Evolutionary conservation across 2,797 vertebrate genomes (phyloP), one percentile per base, ranked within the genome.

Genomic region (Heteromormyrus szaboi): DNA sequence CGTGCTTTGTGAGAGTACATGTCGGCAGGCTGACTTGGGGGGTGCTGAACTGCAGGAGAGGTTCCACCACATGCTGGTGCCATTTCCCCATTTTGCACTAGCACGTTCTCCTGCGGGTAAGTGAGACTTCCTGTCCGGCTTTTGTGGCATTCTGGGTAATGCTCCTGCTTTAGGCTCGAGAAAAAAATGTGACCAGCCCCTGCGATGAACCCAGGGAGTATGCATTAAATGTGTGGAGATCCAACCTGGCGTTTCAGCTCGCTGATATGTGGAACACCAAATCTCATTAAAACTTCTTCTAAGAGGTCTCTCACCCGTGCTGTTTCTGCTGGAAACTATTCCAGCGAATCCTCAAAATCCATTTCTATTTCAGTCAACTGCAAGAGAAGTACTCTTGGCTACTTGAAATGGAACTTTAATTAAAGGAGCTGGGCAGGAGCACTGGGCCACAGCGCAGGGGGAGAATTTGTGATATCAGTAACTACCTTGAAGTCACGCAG

Each of bases 1-100:
- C 54, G 4, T 54, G 46, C 29, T 33, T 54, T 50, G 46, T 84
- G 11, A 19, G 37, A 90, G 93, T 92, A 92, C 92, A 92, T 41
- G 2, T 59, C 48, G 1, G 7, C 62, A 12, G 62, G 48, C 2
- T 89, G 59, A 54, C 33, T 50, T 4, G 37, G 56, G n/a, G 54
- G 53, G 41, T 51, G 68, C 17, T 44, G 25, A 89, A 81, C 88
- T 59, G 90, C 4, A 90, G 59, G 91, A 86, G 90, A 85, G 90
- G 83, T 72, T 50, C 89, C 87, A 54, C 54, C 68, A 89, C 9
- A 22, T 12, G 8, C 51, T 37, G 25, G 6, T 53, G 33, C 29
- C n/a, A 4, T 48, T 59, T 5, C 22, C 41, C 72, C 65, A 37
- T 25, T 50, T 51, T 17, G 37, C 88, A 56, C 14, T 37, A 56